These are phyloP conservation scores for Oreochromis spilurus DNA, from an alignment of 2,113 vertebrate species.

Conservation along the genomic window DNA sequence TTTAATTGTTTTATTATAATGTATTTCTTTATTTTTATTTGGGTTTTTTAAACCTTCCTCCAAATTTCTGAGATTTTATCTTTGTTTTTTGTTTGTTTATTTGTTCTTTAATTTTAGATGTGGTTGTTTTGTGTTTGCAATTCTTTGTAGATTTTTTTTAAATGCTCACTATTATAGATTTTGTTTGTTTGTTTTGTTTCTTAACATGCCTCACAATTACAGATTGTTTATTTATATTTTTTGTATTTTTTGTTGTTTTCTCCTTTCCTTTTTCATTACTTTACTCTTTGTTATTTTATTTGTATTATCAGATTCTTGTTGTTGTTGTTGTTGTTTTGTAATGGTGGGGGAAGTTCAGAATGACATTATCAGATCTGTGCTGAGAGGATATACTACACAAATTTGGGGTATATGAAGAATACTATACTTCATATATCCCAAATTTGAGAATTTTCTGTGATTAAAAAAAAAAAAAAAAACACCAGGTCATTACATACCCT, in stretches of 20 bases:
- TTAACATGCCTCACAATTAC: not conserved
- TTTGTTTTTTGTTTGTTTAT: not conserved
- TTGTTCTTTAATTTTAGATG: not conserved
- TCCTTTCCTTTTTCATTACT: not conserved
- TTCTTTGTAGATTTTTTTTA: not conserved
- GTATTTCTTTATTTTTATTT: not conserved
- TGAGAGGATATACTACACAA: accelerated
- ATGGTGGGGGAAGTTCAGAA: not conserved
- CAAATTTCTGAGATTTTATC: not conserved
- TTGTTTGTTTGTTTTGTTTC: not conserved
- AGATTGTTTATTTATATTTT: not conserved
- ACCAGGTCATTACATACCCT: not conserved
- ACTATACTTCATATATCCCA: accelerated
- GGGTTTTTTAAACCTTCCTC: not conserved
- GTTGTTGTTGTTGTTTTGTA: not conserved
- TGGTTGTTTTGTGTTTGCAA: not conserved
- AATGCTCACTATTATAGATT: not conserved
- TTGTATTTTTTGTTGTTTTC: not conserved
- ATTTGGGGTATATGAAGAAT: not conserved
- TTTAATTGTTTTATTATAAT: not conserved
- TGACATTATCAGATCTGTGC: not conserved
- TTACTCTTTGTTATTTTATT: not conserved
- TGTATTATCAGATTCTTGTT: not conserved
- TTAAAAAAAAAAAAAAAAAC: not conserved
- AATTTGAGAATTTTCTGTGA: not conserved